Base-by-base conservation (phyloP, 2,888 invertebrate species). In the Caenorhabditis wallacei region DNA sequence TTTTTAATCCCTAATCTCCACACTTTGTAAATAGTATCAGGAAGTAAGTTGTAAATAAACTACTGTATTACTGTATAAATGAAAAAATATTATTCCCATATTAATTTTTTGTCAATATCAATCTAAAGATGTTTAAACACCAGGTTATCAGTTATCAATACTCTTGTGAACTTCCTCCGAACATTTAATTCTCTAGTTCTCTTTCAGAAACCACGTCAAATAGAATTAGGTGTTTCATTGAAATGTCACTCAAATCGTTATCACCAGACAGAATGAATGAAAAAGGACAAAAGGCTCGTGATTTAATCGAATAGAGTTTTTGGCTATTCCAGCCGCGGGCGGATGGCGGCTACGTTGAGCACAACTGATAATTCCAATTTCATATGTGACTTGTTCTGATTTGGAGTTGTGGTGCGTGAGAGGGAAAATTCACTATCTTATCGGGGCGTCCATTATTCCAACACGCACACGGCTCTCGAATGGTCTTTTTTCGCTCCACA, bases 361-460 rank as follows among this genome's bases (percentile, higher is more conserved):
- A 61, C 76, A 59, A 68, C 64, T 56, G 69, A 69, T 69, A 69
- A 69, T 24, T 69, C 40, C n/a, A 22, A 3, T 66, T 66, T n/a
- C n/a, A n/a, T n/a, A n/a, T 75, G 75, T 68, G 68, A 20, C 68
- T 76, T 68, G 76, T 76, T 76, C 69, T 26, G 68, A 57, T 40
- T 51, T 37, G 10, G 26, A 48, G 18, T 59, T 48, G 40, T 63
- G 59, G 18, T 48, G 3, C 4, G 40, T n/a, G 78, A 78, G 22
- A 37, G 68, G 30, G 61, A 72, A 72, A 46, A 69, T 63, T 16
- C 35, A 43, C 24, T 78, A 78, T 78, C 78, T 78, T 78, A 78
- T 78, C 78, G 24, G 37, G 69, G 18, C 43, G n/a, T n/a, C n/a
- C n/a, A 54, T 53, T 51, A 57, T 53, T 59, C 61, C 20, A 54